Evolutionary conservation across 2,888 invertebrate genomes (phyloP).

Genomic region (Rutpela maculata): DNA sequence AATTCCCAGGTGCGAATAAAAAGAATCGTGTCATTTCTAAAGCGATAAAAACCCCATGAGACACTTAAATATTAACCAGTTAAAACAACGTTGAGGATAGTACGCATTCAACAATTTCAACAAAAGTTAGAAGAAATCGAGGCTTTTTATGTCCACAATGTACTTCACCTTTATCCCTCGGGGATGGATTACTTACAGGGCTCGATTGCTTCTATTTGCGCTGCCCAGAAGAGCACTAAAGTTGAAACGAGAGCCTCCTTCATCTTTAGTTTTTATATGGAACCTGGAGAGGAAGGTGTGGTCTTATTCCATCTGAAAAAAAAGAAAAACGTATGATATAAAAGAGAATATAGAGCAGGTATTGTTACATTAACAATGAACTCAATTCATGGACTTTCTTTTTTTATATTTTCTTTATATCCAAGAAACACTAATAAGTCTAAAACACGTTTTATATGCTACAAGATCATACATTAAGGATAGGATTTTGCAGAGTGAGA

Average conservation of each 20-base stretch:
- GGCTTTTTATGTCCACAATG: constrained; percentile 19
- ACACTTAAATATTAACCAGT: constrained; percentile 2
- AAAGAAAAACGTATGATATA: neutral
- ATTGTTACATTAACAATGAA: neutral
- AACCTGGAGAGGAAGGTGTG: constrained; percentile 19
- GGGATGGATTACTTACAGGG: constrained; percentile 66
- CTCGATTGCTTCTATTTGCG: constrained; percentile 65
- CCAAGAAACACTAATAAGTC: too few relatives aligned
- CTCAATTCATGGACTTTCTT: too few relatives aligned
- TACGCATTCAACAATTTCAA: constrained; percentile 47
- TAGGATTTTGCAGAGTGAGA: too few relatives aligned
- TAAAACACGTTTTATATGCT: too few relatives aligned
- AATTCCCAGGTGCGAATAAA: neutral
- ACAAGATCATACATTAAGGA: too few relatives aligned
- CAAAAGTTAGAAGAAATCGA: constrained; percentile 53
- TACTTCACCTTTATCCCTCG: constrained; percentile 26
- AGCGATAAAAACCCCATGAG: constrained; percentile 3
- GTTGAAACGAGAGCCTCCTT: constrained; percentile 56
- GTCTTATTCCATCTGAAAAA: constrained; percentile 62
- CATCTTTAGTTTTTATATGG: constrained; percentile 53
- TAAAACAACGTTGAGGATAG: neutral
- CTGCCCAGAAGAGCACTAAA: constrained; percentile 58
- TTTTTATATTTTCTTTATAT: too few relatives aligned
- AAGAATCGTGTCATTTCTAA: neutral
- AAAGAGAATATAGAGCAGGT: neutral